Conservation (phyloP, 2,797 vertebrate species). For the Gallinago stenura region DNA sequence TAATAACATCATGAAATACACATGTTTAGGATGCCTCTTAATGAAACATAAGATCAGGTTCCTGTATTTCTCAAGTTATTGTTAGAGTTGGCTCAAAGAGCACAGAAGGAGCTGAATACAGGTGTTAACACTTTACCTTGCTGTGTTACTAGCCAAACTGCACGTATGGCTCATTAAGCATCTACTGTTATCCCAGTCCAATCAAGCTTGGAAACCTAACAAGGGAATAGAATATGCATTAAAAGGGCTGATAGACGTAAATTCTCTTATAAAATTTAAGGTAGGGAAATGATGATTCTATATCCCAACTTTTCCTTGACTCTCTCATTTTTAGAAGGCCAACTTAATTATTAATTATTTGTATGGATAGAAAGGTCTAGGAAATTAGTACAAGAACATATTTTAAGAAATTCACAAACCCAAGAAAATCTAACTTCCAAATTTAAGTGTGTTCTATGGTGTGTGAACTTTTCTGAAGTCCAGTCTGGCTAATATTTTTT, state of each 20-base stretch:
- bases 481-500: background rate
- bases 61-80: accelerated
- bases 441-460: background rate
- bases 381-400: background rate
- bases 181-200: background rate
- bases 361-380: too few relatives aligned
- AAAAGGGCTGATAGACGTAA: background rate
- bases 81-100: background rate
- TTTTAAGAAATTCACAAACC: background rate
- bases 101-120: background rate
- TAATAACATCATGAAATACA: background rate
- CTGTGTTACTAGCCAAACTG: background rate
- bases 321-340: background rate
- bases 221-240: background rate
- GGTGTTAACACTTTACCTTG: background rate
- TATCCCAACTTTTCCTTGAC: background rate
- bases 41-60: background rate
- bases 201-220: background rate
- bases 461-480: background rate
- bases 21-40: background rate
- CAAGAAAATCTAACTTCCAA: background rate
- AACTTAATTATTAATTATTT: background rate
- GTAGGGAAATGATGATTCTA: background rate
- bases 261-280: background rate
- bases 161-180: background rate